Evolutionary conservation across 2,113 vertebrate genomes (phyloP).

Genomic region (Deroptyus accipitrinus): DNA sequence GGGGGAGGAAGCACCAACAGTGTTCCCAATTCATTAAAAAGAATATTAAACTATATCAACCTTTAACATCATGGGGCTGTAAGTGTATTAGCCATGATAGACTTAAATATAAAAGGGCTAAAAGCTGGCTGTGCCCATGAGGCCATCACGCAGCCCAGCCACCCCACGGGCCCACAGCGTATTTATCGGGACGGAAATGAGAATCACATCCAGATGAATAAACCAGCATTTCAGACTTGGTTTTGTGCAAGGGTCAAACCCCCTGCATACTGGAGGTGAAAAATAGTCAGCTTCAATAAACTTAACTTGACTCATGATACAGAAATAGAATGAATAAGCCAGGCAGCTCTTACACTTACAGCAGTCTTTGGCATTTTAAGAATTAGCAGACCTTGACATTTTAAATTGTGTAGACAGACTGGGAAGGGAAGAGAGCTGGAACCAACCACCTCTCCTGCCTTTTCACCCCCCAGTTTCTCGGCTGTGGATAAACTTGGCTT

Average conservation of each 20-base stretch:
- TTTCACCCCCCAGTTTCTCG: not conserved
- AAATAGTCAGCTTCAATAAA: not conserved
- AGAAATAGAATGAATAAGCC: not conserved
- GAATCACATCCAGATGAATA: not conserved
- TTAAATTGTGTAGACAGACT: not conserved
- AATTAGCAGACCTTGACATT: not conserved
- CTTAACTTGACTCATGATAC: not conserved
- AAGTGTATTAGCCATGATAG: not conserved
- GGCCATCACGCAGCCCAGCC: not conserved
- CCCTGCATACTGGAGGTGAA: not conserved
- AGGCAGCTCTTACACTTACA: not conserved
- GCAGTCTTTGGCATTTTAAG: not conserved
- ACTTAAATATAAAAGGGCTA: not conserved
- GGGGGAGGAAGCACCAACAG: not conserved
- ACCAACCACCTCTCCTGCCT: not conserved
- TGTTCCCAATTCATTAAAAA: accelerated
- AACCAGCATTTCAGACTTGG: not conserved
- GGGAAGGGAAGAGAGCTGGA: not conserved
- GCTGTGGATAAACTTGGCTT: not conserved
- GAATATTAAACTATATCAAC: not conserved
- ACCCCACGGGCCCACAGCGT: accelerated
- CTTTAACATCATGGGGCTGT: not conserved
- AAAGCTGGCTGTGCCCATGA: not conserved
- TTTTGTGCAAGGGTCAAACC: not conserved
- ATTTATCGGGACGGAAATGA: not conserved